Base-by-base conservation (phyloP, 2,113 vertebrate species). In the Bujurquina vittata region DNA sequence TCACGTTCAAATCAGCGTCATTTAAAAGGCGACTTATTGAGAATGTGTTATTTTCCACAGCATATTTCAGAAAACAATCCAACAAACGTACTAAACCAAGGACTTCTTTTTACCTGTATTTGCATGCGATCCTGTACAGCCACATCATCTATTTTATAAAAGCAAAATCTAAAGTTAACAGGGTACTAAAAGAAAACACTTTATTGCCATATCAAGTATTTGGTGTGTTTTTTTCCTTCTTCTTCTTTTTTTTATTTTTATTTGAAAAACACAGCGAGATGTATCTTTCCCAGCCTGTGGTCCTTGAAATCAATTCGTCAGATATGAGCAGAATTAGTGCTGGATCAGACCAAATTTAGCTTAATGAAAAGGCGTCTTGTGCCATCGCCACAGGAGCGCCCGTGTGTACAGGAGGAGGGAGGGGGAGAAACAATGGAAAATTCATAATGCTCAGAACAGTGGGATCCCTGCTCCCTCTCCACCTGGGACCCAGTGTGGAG, bases 401-500 rank as follows among this genome's bases (percentile, higher is more conserved):
- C 65, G 10, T 73, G 84, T 89, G 59, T 89, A 12, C 63, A 77
- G 88, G 86, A 88, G 88, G 85, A 85, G 80, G 85, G 69, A 18
- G 57, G 67, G 81, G 89, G 80, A 81, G 92, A 91, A 87, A 94
- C 91, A 94, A 94, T 94, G 67, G 89, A 94, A 93, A 89, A 93
- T 93, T 85, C 94, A 90, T 88, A 91, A 92, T 91, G 88, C 91
- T 92, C 89, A 46, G 46, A 94, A 93, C 93, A 94, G 94, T 92
- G 83, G 92, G 93, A 91, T 92, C 91, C 92, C 89, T 89, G 92
- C 94, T 95, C 91, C 91, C 87, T 90, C 90, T 95, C 93, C 95
- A 94, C 94, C 94, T 95, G 94, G 93, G 94, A 96, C 92, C 94
- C 93, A 33, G 85, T 83, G 84, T 89, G 85, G 86, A 95, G 93